Conservation (phyloP, 2,113 vertebrate genomes). For the Clinocottus analis region DNA sequence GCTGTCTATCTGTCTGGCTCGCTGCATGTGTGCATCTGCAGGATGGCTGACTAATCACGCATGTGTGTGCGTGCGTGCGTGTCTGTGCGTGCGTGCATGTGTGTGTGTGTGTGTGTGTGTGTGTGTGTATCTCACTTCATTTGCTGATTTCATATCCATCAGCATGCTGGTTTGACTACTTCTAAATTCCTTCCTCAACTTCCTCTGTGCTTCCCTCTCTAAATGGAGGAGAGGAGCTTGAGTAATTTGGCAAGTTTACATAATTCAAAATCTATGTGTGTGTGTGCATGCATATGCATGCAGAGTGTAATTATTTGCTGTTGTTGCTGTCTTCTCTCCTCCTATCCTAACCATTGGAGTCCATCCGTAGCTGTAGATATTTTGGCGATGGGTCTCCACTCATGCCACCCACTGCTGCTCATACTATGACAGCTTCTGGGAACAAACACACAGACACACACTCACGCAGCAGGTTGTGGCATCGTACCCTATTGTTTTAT, state of each 20-base stretch:
- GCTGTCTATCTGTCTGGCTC: slow-evolving; percentile 37
- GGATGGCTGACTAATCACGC: slow-evolving; percentile 1
- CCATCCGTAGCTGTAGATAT: slow-evolving; percentile 42
- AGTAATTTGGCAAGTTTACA: slow-evolving; percentile 33
- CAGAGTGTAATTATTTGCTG: slow-evolving; percentile 16
- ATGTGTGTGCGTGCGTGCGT: background rate
- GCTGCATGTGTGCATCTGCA: slow-evolving; percentile 11
- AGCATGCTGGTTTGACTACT: background rate
- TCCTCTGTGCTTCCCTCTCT: background rate
- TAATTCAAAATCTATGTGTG: slow-evolving; percentile 24
- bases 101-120: background rate
- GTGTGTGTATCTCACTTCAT: background rate
- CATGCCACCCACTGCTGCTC: slow-evolving; percentile 63
- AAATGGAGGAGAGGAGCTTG: slow-evolving; percentile 3
- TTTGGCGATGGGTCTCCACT: slow-evolving; percentile 39
- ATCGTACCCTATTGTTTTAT: slow-evolving; percentile 43
- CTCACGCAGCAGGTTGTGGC: slow-evolving; percentile 24
- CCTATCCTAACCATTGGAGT: slow-evolving; percentile 44
- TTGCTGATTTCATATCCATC: background rate
- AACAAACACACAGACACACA: slow-evolving; percentile 39
- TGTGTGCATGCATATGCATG: slow-evolving; percentile 19
- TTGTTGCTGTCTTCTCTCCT: slow-evolving; percentile 3
- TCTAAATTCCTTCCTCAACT: slow-evolving; percentile 11
- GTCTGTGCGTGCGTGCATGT: background rate
- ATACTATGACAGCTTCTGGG: slow-evolving; percentile 66